Base-by-base conservation (phyloP, 2,888 invertebrate genomes). In the Sphecodes monilicornis region DNA sequence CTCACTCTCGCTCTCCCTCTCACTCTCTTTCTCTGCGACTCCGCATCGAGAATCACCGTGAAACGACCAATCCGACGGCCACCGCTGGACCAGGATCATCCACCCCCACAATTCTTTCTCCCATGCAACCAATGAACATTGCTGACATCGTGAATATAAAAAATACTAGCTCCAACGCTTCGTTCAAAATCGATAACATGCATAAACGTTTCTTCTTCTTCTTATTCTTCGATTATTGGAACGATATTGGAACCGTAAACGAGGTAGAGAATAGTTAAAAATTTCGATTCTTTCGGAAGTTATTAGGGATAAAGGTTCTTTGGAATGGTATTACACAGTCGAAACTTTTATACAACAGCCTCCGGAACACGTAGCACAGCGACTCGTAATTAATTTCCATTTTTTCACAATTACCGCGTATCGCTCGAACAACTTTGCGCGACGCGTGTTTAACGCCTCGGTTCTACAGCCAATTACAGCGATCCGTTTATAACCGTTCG, bases 11-110 rank as follows among this genome's bases (percentile, higher is more conserved):
- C 50, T n/a, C 10, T n/a, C n/a, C 10, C 1, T 50, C 50, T 22
- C 10, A n/a, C 3, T 0, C 41, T 41, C 41, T 41, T 10, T 8
- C 60, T 32, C 26, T 3, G 1, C 10, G 60, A 1, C 29, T 18
- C 10, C 13, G n/a, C 36, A 8, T 10, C 39, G 22, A 54, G 13
- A 32, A 60, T 43, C 36, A 54, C 43, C 66, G 68, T 41, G 75
- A 69, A 75, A 79, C 78, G 68, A 69, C 75, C 75, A 75, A 54
- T 39, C 43, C 66, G 39, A 50, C 39, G 73, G 1, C 39, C 50
- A 68, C 43, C 41, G 29, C 32, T 2, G 64, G 64, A 18, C 64
- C 32, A 22, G 32, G 10, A 66, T 36, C 10, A 10, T 36, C 18
- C 29, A 29, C 13, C 13, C 32, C 22, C 18, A 10, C 32, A 1